Evolutionary conservation across 2,797 vertebrate genomes (phyloP).

Genomic region (Zenarchopterus dispar): DNA sequence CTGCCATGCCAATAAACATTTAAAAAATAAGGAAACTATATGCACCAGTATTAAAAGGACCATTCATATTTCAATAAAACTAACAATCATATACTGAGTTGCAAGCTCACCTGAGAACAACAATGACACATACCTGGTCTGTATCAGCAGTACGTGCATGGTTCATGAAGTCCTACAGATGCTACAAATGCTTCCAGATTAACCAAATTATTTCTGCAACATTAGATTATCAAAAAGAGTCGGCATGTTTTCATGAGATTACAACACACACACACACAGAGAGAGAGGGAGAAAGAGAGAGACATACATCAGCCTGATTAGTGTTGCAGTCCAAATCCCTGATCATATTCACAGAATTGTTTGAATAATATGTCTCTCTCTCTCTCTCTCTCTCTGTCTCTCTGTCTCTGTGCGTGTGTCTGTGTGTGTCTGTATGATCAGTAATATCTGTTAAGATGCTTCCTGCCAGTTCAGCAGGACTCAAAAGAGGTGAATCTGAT

Average conservation of each 20-base stretch:
- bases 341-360: conserved; percentile 74
- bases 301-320: conserved; percentile 61
- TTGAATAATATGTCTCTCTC: conserved; percentile 36
- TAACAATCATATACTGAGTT: no score
- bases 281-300: no score
- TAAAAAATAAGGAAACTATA: no score
- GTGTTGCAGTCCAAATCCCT: conserved; percentile 62
- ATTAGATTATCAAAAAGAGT: conserved; percentile 50
- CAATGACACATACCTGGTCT: no score
- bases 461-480: conserved; percentile 58
- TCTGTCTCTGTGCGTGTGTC: conserved; percentile 17
- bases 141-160: no score
- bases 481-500: neutral
- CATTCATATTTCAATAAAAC: no score
- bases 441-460: conserved; percentile 58
- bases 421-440: conserved; percentile 32
- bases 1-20: no score
- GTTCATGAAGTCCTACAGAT: no score
- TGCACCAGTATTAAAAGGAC: no score
- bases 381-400: conserved; percentile 11
- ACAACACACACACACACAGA: conserved; percentile 3
- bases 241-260: conserved; percentile 44
- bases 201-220: conserved; percentile 54
- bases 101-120: no score
- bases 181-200: conserved; percentile 34